Evolutionary conservation across 2,113 vertebrate genomes (phyloP), one percentile per base, ranked within the genome.

Genomic region (Phrynosoma platyrhinos): DNA sequence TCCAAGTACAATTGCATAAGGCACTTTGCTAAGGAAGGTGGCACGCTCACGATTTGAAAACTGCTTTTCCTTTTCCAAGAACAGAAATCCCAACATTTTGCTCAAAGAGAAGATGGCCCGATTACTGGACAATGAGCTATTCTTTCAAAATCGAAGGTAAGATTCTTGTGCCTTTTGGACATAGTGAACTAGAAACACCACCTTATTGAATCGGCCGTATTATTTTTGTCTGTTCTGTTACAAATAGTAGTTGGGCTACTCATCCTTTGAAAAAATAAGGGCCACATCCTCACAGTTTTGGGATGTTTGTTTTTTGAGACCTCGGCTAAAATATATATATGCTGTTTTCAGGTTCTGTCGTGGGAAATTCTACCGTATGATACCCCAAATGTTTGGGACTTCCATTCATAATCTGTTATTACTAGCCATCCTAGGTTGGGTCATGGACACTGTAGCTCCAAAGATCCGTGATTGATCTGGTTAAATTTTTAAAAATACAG

Each of bases 71-170:
- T 32, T 75, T 36, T 68, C 85, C 32, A 42, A 80, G 3, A 79
- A 25, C n/a, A 68, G 55, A 87, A 92, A 88, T 71, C 53, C 42
- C 55, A 75, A 4, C 77, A 16, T 47, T 40, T 14, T 0, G 25
- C 14, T 13, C 8, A 16, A 36, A 55, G 4, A 83, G 86, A 94
- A 82, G 52, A 84, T 62, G 88, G 85, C 89, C 0, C 77, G 79
- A 2, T 62, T 88, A 47, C 83, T 92, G 91, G 93, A 93, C 52
- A 84, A 79, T 13, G 79, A 75, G 66, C 66, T 83, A 1, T 86
- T 93, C 85, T 92, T 92, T 86, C 91, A 94, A 91, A 91, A 91
- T 75, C 52, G 1, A 20, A 85, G 93, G 95, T 96, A 94, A 97
- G 95, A 14, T 30, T 83, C 62, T 21, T 13, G 1, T 64, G 9